Evolutionary conservation across 53 echinoderm and acorn worm genomes (phyloP).

Genomic region (Stichopus horrens): DNA sequence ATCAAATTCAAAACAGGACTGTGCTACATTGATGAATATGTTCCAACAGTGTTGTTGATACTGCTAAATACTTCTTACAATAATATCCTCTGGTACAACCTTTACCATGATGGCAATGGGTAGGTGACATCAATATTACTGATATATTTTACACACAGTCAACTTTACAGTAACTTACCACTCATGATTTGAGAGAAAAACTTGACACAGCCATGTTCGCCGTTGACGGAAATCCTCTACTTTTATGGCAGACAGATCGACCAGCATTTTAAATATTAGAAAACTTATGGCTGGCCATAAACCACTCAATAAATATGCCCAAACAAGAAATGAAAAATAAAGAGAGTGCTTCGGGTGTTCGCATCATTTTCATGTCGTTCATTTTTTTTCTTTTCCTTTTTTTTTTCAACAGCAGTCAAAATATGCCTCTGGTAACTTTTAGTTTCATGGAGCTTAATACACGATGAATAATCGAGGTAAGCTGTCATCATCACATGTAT

Average conservation of each 20-base stretch:
- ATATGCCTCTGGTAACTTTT: no score
- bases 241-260: background rate
- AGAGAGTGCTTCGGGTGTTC: background rate
- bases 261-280: background rate
- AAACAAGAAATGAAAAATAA: background rate
- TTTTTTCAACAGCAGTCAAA: no score
- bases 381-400: background rate
- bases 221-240: background rate
- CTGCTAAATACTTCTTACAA: no score
- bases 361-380: background rate
- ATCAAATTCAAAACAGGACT: no score
- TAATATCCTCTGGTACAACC: no score
- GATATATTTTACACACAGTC: no score
- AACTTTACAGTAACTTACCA: background rate
- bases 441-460: no score
- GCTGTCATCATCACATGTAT: background rate
- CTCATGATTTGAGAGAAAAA: background rate
- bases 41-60: no score
- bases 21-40: no score
- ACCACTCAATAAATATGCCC: constrained; percentile 3
- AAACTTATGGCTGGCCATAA: background rate
- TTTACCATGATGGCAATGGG: no score
- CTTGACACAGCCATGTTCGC: background rate
- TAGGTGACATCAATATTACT: no score
- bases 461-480: background rate